phyloP scores from a whole-genome alignment of 2,888 invertebrate species.

The Hypercompe scribonia region DNA sequence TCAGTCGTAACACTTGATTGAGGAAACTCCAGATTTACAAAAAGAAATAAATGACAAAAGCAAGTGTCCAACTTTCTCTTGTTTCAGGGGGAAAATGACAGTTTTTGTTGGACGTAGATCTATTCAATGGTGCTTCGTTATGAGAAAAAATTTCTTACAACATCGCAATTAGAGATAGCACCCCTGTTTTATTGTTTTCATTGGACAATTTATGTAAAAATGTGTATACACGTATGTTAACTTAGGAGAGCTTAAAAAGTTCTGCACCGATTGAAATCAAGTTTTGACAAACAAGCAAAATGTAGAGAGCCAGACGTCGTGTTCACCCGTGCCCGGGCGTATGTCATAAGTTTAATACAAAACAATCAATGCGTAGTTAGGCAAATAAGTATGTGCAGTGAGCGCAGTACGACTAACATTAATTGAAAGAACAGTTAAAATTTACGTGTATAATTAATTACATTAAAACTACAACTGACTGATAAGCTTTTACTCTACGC shows the following conservation, averaged over 20 bases:
- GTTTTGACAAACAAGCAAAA: too few species aligned
- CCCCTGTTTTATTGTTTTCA: background rate
- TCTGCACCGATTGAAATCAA: too few species aligned
- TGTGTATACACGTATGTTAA: background rate
- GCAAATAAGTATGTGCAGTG: too few species aligned
- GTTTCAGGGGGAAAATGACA: constrained; percentile 21
- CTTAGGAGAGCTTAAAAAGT: background rate
- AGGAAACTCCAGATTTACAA: constrained; percentile 14
- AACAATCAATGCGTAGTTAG: too few species aligned
- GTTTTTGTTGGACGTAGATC: constrained; percentile 15
- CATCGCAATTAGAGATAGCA: constrained; percentile 4
- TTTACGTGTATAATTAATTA: too few species aligned
- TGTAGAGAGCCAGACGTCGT: too few species aligned
- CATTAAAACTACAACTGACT: too few species aligned
- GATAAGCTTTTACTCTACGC: too few species aligned
- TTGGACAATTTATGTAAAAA: background rate
- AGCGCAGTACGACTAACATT: too few species aligned
- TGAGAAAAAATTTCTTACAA: constrained; percentile 13
- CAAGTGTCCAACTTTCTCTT: constrained; percentile 22
- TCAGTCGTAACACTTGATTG: constrained; percentile 19
- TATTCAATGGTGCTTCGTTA: constrained; percentile 17
- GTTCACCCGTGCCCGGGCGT: too few species aligned
- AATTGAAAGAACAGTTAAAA: too few species aligned
- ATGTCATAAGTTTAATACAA: too few species aligned
- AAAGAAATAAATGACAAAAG: constrained; percentile 19